phyloP scores from a whole-genome alignment of 2,888 invertebrate genomes.

The Acleris literana region DNA sequence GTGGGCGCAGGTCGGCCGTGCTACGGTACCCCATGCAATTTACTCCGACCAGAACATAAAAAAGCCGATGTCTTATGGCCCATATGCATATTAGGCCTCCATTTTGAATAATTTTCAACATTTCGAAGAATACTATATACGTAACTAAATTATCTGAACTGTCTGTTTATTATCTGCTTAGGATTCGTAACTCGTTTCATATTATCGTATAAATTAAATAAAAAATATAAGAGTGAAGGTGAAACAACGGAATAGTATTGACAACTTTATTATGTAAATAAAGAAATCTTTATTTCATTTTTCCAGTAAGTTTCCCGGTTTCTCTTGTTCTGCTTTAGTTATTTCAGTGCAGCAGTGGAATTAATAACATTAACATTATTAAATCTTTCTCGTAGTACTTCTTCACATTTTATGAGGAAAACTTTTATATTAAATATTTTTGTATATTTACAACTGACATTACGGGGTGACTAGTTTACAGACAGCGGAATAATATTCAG shows the following conservation, averaged over 20 bases:
- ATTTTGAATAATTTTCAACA: slow-evolving; percentile 31
- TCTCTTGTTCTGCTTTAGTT: too few species aligned
- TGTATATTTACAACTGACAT: too few species aligned
- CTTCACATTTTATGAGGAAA: too few species aligned
- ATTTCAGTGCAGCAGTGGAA: background rate
- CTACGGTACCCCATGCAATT: slow-evolving; percentile 53
- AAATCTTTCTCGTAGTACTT: too few species aligned
- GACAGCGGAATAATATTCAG: too few species aligned
- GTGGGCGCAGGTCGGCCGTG: slow-evolving; percentile 31
- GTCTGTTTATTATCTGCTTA: slow-evolving; percentile 30
- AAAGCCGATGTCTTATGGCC: slow-evolving; percentile 53
- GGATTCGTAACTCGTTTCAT: slow-evolving; percentile 13
- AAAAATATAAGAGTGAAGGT: slow-evolving; percentile 16
- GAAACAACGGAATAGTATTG: slow-evolving; percentile 15
- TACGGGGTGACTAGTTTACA: too few species aligned
- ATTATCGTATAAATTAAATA: slow-evolving; percentile 13
- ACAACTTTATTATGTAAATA: background rate
- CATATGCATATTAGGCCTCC: slow-evolving; percentile 37
- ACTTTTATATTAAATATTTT: too few species aligned
- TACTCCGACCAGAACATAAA: slow-evolving; percentile 53
- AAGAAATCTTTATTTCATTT: too few species aligned
- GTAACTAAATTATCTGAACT: slow-evolving; percentile 29
- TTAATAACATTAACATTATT: background rate
- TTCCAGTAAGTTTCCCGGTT: too few species aligned
- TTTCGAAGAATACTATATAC: slow-evolving; percentile 26